Evolutionary conservation across 2,888 invertebrate genomes (phyloP).

Genomic region (Thereva unica): DNA sequence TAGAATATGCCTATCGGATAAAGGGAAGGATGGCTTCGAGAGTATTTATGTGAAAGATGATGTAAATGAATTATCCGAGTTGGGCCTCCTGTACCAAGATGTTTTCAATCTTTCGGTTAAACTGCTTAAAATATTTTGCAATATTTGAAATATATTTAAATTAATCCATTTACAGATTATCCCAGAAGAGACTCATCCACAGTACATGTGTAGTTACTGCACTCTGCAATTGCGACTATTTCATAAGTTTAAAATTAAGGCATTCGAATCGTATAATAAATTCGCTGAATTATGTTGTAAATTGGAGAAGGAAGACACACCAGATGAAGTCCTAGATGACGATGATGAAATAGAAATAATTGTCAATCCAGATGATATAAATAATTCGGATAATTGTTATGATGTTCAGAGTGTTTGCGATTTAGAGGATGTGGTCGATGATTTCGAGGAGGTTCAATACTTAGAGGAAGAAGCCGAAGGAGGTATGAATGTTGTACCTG

Average conservation of each 20-base stretch:
- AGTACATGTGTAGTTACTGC: constrained; percentile 49
- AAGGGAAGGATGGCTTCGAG: constrained; percentile 4
- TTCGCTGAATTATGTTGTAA: constrained; percentile 3
- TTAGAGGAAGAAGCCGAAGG: constrained; percentile 29
- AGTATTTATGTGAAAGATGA: not conserved
- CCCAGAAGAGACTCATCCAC: constrained; percentile 40
- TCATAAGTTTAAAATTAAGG: constrained; percentile 47
- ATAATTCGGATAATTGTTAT: not conserved
- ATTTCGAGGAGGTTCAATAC: constrained; percentile 39
- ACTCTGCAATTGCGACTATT: constrained; percentile 49
- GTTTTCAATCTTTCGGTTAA: constrained; percentile 2
- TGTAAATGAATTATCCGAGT: constrained; percentile 4
- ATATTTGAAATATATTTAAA: not conserved
- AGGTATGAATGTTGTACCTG: not conserved
- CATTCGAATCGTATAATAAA: constrained; percentile 41
- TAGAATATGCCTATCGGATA: constrained; percentile 13
- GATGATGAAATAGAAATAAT: constrained; percentile 2
- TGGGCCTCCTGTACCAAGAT: constrained; percentile 13
- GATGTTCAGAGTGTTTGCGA: not conserved
- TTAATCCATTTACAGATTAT: constrained; percentile 37
- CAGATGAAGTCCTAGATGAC: not conserved
- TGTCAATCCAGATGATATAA: constrained; percentile 7
- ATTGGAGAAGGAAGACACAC: not conserved
- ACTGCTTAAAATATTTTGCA: not conserved
- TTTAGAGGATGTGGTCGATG: not conserved